A percentile compares a stretch with the other conserved stretches of the same genome.
These are phyloP conservation scores for Hemiprocne comata DNA, from an alignment of 2,113 vertebrate genomes.

Conservation along the genomic window DNA sequence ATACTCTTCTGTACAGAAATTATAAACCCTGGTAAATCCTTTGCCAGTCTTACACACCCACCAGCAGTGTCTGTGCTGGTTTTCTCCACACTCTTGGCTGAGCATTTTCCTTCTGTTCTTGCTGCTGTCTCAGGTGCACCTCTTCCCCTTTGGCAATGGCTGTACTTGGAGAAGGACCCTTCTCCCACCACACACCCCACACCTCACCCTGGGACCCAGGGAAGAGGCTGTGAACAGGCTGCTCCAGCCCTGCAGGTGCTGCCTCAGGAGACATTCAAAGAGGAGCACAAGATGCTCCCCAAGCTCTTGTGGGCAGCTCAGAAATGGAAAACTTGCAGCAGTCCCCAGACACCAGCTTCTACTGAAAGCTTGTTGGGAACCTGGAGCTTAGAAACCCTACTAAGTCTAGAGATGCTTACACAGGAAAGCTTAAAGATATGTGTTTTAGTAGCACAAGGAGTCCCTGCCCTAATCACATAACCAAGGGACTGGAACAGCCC, in stretches of 20 bases:
- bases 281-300: not conserved
- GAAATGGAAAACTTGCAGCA: not conserved
- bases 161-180: not conserved
- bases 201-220: not conserved
- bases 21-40: not conserved
- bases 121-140: rapidly evolving
- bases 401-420: not conserved
- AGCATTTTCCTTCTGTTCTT: not conserved
- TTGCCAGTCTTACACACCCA: not conserved
- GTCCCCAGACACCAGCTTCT: not conserved
- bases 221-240: not conserved
- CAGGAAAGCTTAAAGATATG: not conserved
- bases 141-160: not conserved
- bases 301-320: not conserved
- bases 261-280: not conserved
- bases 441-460: not conserved
- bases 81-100: not conserved
- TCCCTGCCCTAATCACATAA: not conserved
- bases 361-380: not conserved
- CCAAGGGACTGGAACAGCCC: not conserved
- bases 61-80: not conserved
- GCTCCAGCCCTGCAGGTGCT: not conserved
- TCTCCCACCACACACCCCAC: not conserved
- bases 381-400: not conserved
- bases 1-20: not conserved